Percentiles rank a stretch among this genome's conserved stretches.
Conservation (phyloP, 2,888 invertebrate genomes). For the Cheilosia vulpina region DNA sequence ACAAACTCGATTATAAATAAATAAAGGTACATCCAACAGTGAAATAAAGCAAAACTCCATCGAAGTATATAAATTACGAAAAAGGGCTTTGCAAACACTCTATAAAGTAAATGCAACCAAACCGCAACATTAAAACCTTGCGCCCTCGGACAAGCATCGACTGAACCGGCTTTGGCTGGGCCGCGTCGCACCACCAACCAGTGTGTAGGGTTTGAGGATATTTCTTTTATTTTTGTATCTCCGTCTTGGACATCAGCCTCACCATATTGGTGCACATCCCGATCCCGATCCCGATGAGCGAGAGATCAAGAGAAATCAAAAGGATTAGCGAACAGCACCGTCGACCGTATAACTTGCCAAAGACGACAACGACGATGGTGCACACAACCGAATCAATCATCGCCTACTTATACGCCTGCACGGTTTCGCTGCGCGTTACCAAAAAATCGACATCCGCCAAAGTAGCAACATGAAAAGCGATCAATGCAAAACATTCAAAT, state of each 20-base stretch:
- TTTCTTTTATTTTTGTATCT: conserved; percentile 40
- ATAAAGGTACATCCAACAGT: conserved; percentile 62
- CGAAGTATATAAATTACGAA: conserved; percentile 76
- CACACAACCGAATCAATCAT: conserved; percentile 66
- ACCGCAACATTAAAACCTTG: conserved; percentile 45
- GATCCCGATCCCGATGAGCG: neutral
- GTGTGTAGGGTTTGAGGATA: neutral
- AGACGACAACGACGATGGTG: conserved; percentile 29
- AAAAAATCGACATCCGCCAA: conserved; percentile 55
- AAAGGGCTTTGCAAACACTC: conserved; percentile 76
- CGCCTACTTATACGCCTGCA: conserved; percentile 73
- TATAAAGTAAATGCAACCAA: conserved; percentile 75
- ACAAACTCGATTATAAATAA: conserved; percentile 68
- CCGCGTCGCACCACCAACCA: neutral
- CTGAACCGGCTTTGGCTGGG: conserved; percentile 52
- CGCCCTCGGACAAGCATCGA: conserved; percentile 31
- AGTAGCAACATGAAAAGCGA: conserved; percentile 64
- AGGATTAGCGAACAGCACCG: conserved; percentile 55
- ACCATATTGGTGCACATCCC: neutral
- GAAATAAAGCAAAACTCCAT: conserved; percentile 70
- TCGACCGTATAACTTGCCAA: neutral
- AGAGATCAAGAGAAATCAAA: conserved; percentile 63
- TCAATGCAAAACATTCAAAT: conserved; percentile 73
- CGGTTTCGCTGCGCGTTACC: conserved; percentile 8
- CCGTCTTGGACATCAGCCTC: conserved; percentile 21